Evolutionary conservation across 1,140 invertebrate genomes (phyloP), one percentile per base, ranked within the genome.

Genomic region (Drosophila tristis): DNA sequence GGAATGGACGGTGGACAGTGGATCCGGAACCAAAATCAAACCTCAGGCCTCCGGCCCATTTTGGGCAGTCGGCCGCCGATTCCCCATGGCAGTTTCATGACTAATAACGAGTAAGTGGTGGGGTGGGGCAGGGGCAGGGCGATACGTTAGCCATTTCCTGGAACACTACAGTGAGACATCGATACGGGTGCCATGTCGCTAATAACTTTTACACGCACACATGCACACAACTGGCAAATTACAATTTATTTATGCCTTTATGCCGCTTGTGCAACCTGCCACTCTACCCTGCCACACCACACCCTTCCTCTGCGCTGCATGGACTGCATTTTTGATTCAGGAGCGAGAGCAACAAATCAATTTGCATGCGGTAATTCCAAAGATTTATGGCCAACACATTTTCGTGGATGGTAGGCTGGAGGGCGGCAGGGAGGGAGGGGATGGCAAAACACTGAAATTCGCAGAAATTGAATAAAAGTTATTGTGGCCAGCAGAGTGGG

Each of bases 241-340:
- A 68, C 76, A 82, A 82, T 87, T 87, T 87, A 87, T 87, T 89
- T 87, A 82, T 82, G 20, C 20, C 20, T 87, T 89, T 87, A 78
- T 82, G 20, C 20, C 20, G 9, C 31, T 35, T 11, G 31, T 35
- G 31, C 31, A 11, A 35, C 9, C 31, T 35, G 31, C 31, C 31
- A 35, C 31, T 5, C 5, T 23, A 1, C 20, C 16, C n/a, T n/a
- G n/a, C n/a, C n/a, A n/a, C n/a, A 8, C 5, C 26, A 1, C 20
- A 9, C 1, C 13, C 9, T 15, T 7, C 5, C 39, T 11, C 39
- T 23, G 9, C 51, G 23, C 48, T 26, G 11, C 20, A 16, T 35
- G 6, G 16, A 43, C n/a, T 70, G 74, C 63, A 55, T 48, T 58
- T 67, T 87, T 81, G 78, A 75, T 87, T 87, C 78, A 64, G 68